Conservation (phyloP, 2,113 vertebrate genomes). For the Chaetorhynchus papuensis region DNA sequence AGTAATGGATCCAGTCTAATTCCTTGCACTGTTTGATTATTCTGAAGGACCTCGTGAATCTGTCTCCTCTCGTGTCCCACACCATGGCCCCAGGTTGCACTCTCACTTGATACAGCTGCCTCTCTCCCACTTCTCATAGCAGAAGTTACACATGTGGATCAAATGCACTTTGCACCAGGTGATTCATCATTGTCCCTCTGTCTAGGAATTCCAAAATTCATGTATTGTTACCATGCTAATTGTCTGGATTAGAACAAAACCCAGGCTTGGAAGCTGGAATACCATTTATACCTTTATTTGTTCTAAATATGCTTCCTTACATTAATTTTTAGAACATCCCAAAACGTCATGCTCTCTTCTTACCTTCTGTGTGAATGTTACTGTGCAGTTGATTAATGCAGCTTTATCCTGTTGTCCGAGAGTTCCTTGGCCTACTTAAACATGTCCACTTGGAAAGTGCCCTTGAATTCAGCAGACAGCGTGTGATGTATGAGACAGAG, state of each 20-base stretch:
- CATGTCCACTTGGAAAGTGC: neutral
- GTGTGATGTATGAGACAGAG: neutral
- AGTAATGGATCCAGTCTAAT: neutral
- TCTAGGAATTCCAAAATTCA: neutral
- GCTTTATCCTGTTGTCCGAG: neutral
- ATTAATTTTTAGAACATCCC: neutral
- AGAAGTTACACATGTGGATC: neutral
- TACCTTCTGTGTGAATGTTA: neutral
- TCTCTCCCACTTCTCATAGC: neutral
- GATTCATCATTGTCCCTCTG: neutral
- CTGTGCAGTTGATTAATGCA: neutral
- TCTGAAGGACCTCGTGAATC: fast-evolving
- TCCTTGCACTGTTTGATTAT: neutral
- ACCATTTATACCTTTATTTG: neutral
- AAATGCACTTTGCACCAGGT: neutral
- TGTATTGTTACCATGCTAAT: neutral
- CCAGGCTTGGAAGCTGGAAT: neutral
- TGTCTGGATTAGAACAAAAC: neutral
- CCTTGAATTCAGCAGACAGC: neutral
- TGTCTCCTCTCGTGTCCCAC: neutral
- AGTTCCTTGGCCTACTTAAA: neutral
- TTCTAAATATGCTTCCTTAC: neutral
- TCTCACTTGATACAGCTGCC: neutral
- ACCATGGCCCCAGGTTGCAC: too few species aligned
- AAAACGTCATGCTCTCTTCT: neutral